phyloP scores from a whole-genome alignment of 2,113 vertebrate species.

The Plestiodon gilberti region DNA sequence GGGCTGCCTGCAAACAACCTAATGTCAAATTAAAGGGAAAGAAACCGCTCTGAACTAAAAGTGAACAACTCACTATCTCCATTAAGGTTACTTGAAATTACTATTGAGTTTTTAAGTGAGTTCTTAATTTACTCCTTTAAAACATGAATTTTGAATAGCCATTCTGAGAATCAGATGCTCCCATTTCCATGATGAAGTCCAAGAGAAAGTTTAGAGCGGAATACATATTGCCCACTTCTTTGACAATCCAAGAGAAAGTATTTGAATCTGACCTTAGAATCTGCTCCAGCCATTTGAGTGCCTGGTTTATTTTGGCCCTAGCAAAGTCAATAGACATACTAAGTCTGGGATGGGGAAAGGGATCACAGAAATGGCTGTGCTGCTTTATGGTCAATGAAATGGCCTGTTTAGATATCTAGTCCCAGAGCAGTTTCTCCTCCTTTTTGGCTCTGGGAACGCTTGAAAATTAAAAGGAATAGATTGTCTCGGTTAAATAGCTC shows the following conservation, averaged over 20 bases:
- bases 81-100: too few species aligned
- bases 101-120: too few species aligned
- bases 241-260: not conserved
- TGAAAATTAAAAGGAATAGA: constrained; percentile 50
- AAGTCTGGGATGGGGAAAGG: constrained; percentile 34
- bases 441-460: constrained; percentile 47
- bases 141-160: not conserved
- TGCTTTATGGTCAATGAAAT: constrained; percentile 61
- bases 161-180: not conserved
- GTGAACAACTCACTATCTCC: too few species aligned
- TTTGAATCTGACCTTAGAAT: not conserved
- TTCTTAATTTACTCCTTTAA: not conserved
- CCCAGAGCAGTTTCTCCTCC: constrained; percentile 23
- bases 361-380: constrained; percentile 39
- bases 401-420: constrained; percentile 39
- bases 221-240: too few species aligned
- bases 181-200: not conserved
- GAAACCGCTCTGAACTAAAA: too few species aligned
- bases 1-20: too few species aligned
- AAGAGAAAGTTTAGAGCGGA: not conserved
- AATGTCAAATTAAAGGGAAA: too few species aligned
- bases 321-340: constrained; percentile 33
- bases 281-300: not conserved
- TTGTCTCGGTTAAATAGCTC: constrained; percentile 33
- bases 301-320: not conserved